Conservation (phyloP, 1,140 invertebrate species). For the Drosophila serrata region DNA sequence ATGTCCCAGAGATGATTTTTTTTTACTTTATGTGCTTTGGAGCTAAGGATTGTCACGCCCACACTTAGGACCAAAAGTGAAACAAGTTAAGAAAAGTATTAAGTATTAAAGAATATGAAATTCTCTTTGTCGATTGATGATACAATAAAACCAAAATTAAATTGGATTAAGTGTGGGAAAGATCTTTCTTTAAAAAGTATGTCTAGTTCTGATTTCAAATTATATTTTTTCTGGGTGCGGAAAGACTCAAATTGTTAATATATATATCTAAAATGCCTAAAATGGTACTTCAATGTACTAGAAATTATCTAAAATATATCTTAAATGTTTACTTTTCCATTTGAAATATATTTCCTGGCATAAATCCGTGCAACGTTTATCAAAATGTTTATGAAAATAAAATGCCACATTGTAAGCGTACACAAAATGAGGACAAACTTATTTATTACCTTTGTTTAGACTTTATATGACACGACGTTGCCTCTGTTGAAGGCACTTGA, state of each 20-base stretch:
- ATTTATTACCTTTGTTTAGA: conserved; percentile 81
- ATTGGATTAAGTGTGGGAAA: neutral
- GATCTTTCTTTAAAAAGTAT: neutral
- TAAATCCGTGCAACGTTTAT: neutral
- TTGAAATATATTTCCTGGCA: neutral
- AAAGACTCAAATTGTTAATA: neutral
- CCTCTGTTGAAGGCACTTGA: conserved; percentile 68
- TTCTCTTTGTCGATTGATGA: neutral
- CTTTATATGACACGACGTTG: conserved; percentile 68
- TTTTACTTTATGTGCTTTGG: conserved; percentile 48
- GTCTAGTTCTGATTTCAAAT: neutral
- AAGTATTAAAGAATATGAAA: neutral
- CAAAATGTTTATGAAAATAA: neutral
- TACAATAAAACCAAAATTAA: neutral
- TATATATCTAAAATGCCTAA: neutral
- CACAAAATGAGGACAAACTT: conserved; percentile 52
- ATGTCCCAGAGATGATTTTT: conserved; percentile 17
- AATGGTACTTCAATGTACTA: neutral
- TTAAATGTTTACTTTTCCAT: neutral
- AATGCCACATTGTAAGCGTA: conserved; percentile 6
- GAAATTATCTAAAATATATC: neutral
- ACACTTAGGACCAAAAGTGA: conserved; percentile 11
- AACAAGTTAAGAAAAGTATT: neutral
- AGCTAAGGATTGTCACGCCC: conserved; percentile 27
- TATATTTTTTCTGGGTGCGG: neutral